A percentile compares a stretch with the other conserved stretches of the same genome.
These are phyloP conservation scores for Hydrozoanthus gracilis DNA, from an alignment of 92 coral and sea anemone species.

Conservation along the genomic window DNA sequence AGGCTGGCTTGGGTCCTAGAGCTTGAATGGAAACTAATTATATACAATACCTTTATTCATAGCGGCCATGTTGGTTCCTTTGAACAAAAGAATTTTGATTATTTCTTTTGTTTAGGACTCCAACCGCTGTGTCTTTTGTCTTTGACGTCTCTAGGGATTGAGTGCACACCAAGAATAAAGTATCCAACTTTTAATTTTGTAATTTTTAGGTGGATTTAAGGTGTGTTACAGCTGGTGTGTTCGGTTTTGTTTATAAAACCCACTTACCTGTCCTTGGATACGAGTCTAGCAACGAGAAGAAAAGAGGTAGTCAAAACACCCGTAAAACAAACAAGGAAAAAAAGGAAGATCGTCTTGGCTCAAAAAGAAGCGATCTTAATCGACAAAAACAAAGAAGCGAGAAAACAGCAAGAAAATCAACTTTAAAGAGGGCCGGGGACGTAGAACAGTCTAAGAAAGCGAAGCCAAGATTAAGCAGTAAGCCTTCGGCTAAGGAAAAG, in stretches of 20 bases:
- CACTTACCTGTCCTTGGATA: slow-evolving; percentile 9
- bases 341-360: background rate
- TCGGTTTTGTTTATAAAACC: slow-evolving; percentile 20
- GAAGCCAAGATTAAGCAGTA: background rate
- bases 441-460: background rate
- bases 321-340: background rate
- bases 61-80: too few species aligned
- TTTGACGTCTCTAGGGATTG: too few species aligned
- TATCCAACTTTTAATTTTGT: too few species aligned
- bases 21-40: too few species aligned
- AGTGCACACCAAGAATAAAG: too few species aligned
- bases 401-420: background rate
- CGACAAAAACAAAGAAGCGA: background rate
- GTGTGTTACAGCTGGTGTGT: slow-evolving; percentile 3
- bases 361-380: background rate
- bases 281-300: background rate
- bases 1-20: too few species aligned
- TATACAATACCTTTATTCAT: too few species aligned
- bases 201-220: background rate
- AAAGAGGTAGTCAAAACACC: background rate
- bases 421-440: background rate
- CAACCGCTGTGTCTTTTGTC: too few species aligned
- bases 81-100: too few species aligned
- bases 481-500: background rate
- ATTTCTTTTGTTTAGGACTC: too few species aligned